These are phyloP conservation scores for Drosophila kuntzei DNA, from an alignment of 2,888 invertebrate genomes.

Conservation along the genomic window DNA sequence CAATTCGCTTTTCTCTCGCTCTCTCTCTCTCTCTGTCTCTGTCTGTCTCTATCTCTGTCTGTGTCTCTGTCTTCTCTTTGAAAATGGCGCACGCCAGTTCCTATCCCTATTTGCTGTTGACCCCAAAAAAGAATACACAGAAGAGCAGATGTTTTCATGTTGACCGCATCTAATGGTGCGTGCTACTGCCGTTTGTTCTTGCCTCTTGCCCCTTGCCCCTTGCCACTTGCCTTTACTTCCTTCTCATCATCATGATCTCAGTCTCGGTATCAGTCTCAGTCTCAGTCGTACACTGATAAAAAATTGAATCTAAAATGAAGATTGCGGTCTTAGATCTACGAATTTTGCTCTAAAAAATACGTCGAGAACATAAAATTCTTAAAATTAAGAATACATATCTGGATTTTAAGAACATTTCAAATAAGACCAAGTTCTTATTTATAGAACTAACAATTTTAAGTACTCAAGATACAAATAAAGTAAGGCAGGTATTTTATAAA, in stretches of 20 bases:
- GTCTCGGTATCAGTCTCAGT: constrained; percentile 27
- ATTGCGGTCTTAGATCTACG: no score
- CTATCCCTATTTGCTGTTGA: constrained; percentile 53
- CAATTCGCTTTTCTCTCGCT: constrained; percentile 18
- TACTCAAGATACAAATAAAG: no score
- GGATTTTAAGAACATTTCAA: no score
- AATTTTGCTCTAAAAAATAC: no score
- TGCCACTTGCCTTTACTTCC: constrained; percentile 24
- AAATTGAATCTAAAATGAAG: no score
- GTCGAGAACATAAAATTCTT: no score
- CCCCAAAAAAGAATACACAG: constrained; percentile 56
- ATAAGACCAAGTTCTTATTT: no score
- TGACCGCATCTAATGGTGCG: constrained; percentile 85
- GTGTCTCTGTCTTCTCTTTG: neutral
- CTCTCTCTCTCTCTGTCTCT: neutral
- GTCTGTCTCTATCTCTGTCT: neutral
- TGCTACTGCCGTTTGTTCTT: constrained; percentile 81
- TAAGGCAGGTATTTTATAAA: no score
- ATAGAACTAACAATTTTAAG: no score
- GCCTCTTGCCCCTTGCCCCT: constrained; percentile 43
- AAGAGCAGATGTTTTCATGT: constrained; percentile 82
- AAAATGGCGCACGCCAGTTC: constrained; percentile 73
- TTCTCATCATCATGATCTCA: constrained; percentile 36
- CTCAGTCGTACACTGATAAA: no score
- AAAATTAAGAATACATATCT: no score